Evolutionary conservation across 2,797 vertebrate genomes (phyloP).

Genomic region (Knipowitschia caucasica): DNA sequence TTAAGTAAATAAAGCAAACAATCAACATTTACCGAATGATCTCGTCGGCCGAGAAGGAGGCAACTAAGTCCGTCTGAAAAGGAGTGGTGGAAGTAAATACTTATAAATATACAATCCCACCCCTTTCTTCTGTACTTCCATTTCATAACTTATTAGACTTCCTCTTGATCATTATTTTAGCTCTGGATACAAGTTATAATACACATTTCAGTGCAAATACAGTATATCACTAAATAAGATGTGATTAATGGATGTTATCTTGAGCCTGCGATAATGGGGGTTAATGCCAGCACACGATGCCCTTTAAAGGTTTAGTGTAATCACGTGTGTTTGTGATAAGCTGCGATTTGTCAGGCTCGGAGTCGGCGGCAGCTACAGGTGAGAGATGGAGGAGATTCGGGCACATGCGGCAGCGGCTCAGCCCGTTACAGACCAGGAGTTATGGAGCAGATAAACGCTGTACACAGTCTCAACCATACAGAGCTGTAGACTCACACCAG

Average conservation of each 20-base stretch:
- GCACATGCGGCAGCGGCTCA: constrained; percentile 16
- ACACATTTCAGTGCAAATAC: no score
- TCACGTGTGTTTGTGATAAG: constrained; percentile 49
- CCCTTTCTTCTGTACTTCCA: no score
- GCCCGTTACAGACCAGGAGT: constrained; percentile 11
- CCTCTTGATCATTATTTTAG: no score
- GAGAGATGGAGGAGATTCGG: constrained; percentile 32
- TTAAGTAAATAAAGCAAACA: no score
- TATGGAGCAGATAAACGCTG: constrained; percentile 41
- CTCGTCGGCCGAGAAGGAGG: no score
- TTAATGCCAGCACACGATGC: constrained; percentile 31
- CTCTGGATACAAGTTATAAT: no score
- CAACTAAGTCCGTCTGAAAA: no score
- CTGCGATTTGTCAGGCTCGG: constrained; percentile 22
- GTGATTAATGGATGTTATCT: constrained; percentile 40
- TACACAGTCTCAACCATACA: constrained; percentile 34
- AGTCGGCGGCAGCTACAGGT: constrained; percentile 31
- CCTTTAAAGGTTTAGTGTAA: constrained; percentile 46
- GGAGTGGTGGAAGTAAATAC: no score
- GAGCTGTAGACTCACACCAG: constrained; percentile 16
- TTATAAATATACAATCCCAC: no score
- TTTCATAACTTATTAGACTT: no score
- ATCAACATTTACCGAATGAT: no score
- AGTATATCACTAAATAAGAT: constrained; percentile 25
- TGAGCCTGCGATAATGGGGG: constrained; percentile 17